Conservation (phyloP, 2,888 invertebrate species). For the Resseliella maxima region DNA sequence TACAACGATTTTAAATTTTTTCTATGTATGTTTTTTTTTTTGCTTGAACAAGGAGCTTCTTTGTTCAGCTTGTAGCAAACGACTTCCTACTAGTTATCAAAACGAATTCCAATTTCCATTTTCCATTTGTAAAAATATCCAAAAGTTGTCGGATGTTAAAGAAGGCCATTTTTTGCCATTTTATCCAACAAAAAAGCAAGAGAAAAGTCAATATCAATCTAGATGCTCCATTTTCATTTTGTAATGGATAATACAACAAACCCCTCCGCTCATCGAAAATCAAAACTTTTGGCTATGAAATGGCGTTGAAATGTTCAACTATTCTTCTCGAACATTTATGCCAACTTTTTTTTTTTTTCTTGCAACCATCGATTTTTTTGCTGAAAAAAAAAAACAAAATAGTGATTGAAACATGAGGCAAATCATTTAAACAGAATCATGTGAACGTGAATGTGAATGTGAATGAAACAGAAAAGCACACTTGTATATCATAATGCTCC, state of each 20-base stretch:
- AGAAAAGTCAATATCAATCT: conserved; percentile 5
- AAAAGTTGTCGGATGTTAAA: conserved; percentile 15
- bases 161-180: background rate
- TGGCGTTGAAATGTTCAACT: no score
- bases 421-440: background rate
- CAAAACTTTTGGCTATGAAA: background rate
- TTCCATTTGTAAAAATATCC: background rate
- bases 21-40: background rate
- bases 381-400: background rate
- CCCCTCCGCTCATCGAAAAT: background rate
- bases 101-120: background rate
- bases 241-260: background rate
- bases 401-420: background rate
- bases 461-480: background rate
- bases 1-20: background rate
- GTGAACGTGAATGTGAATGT: background rate
- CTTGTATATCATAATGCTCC: no score
- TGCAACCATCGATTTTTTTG: background rate
- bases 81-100: background rate
- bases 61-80: background rate
- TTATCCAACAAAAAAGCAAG: background rate
- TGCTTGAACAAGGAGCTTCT: no score
- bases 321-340: no score
- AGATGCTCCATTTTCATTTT: background rate
- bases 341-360: background rate